phyloP scores from a whole-genome alignment of 2,113 vertebrate species.

The Desmodus rotundus region DNA sequence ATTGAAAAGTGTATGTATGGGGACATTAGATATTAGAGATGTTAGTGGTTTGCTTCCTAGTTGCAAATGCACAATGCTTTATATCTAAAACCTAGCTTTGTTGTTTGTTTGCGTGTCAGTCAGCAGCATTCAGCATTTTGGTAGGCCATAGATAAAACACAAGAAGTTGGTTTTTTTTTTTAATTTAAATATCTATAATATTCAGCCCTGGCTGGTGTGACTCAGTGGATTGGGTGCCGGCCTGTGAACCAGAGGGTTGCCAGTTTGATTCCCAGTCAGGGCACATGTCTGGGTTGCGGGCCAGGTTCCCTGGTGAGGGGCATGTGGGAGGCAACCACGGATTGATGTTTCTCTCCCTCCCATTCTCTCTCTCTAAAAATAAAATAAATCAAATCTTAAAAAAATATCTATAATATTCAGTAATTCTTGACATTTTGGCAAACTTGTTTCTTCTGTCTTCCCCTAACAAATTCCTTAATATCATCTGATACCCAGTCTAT shows the following conservation, averaged over 20 bases:
- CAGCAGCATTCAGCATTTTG: neutral
- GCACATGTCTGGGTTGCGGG: no score
- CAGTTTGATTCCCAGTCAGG: no score
- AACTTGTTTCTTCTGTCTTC: neutral
- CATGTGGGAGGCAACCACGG: no score
- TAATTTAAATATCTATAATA: neutral
- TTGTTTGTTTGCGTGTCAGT: neutral
- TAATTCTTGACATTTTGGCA: neutral
- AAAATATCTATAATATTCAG: neutral
- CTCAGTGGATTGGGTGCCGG: no score
- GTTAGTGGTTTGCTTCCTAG: neutral
- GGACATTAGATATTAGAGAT: neutral
- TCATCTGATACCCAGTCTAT: neutral
- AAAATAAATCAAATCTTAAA: no score
- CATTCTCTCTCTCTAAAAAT: no score
- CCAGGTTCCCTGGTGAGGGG: no score
- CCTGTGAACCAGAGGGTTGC: no score
- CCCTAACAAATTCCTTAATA: neutral
- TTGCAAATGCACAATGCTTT: neutral
- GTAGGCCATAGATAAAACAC: neutral
- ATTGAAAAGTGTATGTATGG: neutral
- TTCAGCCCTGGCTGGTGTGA: no score
- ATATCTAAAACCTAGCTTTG: neutral
- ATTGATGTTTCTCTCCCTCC: no score
- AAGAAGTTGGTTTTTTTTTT: neutral